Evolutionary conservation across 2,797 vertebrate genomes (phyloP).

Genomic region (Chloroceryle inda): DNA sequence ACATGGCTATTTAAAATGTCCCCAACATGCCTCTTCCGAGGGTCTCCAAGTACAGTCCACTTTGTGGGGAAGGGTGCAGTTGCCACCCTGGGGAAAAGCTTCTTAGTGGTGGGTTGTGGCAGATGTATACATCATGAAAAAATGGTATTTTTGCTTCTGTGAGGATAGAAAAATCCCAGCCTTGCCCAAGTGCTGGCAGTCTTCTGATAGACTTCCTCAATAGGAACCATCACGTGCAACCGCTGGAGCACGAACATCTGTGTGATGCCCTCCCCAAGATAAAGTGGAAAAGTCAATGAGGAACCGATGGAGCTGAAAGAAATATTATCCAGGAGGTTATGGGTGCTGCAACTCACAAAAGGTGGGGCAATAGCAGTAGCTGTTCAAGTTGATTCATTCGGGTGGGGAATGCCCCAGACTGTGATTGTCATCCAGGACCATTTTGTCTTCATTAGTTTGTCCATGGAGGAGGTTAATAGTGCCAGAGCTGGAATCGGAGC

Average conservation of each 20-base stretch:
- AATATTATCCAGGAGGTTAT: background rate
- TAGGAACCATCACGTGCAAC: background rate
- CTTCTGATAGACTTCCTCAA: background rate
- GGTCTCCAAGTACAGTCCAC: background rate
- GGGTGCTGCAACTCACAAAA: background rate
- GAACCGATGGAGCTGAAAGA: background rate
- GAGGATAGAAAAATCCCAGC: background rate
- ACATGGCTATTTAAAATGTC: background rate
- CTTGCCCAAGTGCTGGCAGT: background rate
- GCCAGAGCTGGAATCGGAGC: background rate
- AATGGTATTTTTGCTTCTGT: background rate
- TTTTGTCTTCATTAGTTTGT: background rate
- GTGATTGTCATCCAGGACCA: background rate
- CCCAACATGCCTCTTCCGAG: background rate
- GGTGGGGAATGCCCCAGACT: background rate
- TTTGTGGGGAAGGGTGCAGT: accelerated
- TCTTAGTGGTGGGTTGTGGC: background rate
- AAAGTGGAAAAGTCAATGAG: background rate
- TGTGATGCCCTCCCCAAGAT: background rate
- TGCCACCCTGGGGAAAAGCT: background rate
- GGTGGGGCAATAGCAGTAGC: background rate
- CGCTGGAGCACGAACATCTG: accelerated
- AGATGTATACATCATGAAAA: background rate
- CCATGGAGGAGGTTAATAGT: background rate
- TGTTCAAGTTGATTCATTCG: background rate